phyloP scores from a whole-genome alignment of 2,113 vertebrate genomes.

The Pimephales promelas region DNA sequence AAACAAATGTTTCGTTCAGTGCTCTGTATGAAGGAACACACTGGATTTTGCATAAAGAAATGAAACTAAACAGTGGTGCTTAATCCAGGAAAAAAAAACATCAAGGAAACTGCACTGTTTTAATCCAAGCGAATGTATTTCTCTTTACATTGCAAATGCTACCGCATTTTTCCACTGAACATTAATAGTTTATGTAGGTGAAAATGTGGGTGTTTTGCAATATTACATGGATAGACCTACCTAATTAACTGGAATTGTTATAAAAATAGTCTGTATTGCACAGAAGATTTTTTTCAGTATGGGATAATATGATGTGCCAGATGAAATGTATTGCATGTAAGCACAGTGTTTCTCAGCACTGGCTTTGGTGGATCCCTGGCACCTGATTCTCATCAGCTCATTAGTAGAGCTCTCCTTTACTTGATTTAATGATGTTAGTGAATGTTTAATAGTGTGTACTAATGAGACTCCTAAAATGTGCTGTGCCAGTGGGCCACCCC shows the following conservation, averaged over 20 bases:
- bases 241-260: neutral
- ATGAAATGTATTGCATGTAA: slow-evolving; percentile 5
- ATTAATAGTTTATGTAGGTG: neutral
- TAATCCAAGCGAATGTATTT: neutral
- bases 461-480: neutral
- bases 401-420: neutral
- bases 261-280: neutral
- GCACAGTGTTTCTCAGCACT: neutral
- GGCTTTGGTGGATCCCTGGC: neutral
- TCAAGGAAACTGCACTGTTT: neutral
- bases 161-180: neutral
- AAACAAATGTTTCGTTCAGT: neutral
- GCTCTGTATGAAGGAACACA: neutral
- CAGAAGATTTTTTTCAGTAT: neutral
- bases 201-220: neutral
- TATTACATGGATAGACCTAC: neutral
- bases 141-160: neutral
- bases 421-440: slow-evolving; percentile 16
- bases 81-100: neutral
- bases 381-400: neutral
- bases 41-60: slow-evolving; percentile 12
- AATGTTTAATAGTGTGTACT: slow-evolving; percentile 21
- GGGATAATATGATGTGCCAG: neutral
- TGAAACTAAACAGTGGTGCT: neutral
- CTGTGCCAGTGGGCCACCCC: neutral